Conservation (phyloP, 2,797 vertebrate species). For the Graptemys geographica region DNA sequence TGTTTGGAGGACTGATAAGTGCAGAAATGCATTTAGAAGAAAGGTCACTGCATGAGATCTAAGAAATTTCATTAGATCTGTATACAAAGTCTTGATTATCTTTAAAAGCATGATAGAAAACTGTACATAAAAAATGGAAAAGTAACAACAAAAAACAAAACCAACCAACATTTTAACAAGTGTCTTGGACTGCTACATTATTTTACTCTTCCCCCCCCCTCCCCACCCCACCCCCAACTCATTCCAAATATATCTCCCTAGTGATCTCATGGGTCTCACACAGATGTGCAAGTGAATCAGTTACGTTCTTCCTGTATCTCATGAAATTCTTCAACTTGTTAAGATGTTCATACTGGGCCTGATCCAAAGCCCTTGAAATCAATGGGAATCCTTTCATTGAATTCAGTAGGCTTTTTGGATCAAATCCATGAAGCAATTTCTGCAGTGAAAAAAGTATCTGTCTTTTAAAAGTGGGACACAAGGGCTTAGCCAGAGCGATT, state of each 20-base stretch:
- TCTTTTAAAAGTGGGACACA: not conserved
- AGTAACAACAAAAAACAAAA: not conserved
- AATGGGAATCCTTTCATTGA: not conserved
- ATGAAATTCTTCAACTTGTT: not conserved
- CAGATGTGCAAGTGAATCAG: not conserved
- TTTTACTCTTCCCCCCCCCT: accelerated
- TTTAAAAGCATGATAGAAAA: not conserved
- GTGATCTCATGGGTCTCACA: not conserved
- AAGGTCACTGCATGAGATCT: not conserved
- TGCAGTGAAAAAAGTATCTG: not conserved
- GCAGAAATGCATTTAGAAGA: not conserved
- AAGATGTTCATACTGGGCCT: not conserved
- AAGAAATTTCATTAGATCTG: not conserved
- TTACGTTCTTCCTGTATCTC: not conserved
- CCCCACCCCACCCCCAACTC: not conserved
- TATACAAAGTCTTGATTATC: not conserved
- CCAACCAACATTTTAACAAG: not conserved
- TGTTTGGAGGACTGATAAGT: not conserved
- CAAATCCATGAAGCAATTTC: not conserved
- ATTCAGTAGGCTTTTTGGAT: not conserved
- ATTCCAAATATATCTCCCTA: not conserved
- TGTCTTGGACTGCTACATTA: not conserved
- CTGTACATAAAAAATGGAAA: not conserved
- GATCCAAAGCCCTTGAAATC: not conserved
- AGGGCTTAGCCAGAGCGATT: too few relatives aligned